A percentile compares a stretch with the other conserved stretches of the same genome.
phyloP scores from a whole-genome alignment of 2,113 vertebrate species.

The Charina bottae region DNA sequence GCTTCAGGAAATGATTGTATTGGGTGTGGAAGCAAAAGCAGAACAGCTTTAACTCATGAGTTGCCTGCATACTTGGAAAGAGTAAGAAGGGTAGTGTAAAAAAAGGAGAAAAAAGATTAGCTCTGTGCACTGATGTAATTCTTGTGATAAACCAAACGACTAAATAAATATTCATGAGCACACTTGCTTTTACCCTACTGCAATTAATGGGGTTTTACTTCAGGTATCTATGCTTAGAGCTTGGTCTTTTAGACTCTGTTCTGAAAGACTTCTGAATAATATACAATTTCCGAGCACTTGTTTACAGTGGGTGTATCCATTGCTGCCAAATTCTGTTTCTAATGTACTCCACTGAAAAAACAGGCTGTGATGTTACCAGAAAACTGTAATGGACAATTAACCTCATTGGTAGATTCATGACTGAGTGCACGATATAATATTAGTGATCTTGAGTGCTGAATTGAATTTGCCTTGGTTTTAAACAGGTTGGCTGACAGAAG shows the following conservation, averaged over 20 bases:
- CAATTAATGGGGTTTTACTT: not conserved
- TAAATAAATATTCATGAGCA: not conserved
- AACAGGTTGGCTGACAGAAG: not conserved
- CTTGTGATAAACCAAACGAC: not conserved
- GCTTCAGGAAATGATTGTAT: conserved; percentile 74
- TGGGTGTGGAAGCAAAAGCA: conserved; percentile 67
- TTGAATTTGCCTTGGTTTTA: not conserved
- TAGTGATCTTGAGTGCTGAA: not conserved
- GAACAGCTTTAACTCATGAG: conserved; percentile 62
- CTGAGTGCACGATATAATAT: not conserved
- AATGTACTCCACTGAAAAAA: not conserved
- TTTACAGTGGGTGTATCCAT: conserved; percentile 26
- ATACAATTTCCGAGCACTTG: conserved; percentile 34
- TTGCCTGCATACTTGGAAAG: conserved; percentile 58
- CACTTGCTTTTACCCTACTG: not conserved
- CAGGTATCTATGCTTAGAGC: not conserved
- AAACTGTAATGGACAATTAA: conserved; percentile 23
- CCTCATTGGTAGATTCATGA: not conserved
- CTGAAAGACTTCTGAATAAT: conserved; percentile 18
- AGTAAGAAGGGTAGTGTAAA: conserved; percentile 57
- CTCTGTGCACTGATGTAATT: not conserved
- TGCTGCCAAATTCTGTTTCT: not conserved
- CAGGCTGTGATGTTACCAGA: conserved; percentile 12
- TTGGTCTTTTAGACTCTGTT: not conserved
- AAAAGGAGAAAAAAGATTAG: not conserved